A percentile compares a stretch with the other conserved stretches of the same genome.
Evolutionary conservation across 2,797 vertebrate species (phyloP).

Genomic region (Phoxinus dragarum): DNA sequence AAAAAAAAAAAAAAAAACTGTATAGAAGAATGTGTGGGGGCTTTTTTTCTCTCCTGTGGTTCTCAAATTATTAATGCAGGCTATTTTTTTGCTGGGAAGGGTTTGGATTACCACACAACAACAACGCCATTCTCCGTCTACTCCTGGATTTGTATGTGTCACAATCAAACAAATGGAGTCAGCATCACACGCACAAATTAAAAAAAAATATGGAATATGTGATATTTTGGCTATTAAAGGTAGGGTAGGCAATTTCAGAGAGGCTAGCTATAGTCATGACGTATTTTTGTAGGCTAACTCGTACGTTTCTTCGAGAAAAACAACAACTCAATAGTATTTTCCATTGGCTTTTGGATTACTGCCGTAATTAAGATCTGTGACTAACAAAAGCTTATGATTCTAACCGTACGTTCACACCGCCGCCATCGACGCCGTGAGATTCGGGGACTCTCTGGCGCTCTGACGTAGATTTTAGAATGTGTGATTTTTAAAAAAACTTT

Average conservation of each 20-base stretch:
- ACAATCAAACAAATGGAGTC: not conserved
- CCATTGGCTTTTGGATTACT: too few species aligned
- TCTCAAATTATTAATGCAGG: not conserved
- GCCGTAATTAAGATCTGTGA: too few species aligned
- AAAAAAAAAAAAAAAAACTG: constrained; percentile 79
- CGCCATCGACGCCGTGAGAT: too few species aligned
- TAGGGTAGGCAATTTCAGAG: not conserved
- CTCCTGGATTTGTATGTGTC: not conserved
- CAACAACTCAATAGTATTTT: too few species aligned
- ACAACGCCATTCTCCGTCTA: not conserved
- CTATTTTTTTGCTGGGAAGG: not conserved
- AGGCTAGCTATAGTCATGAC: not conserved
- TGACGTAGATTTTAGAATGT: too few species aligned
- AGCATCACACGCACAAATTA: not conserved
- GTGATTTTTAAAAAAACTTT: too few species aligned
- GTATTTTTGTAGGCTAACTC: too few species aligned
- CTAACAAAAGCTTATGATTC: not conserved
- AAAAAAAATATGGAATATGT: not conserved
- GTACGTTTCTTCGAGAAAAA: too few species aligned
- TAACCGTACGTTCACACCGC: too few species aligned
- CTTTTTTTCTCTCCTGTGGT: constrained; percentile 10
- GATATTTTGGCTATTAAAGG: not conserved
- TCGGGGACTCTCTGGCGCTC: too few species aligned
- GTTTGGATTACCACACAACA: too few species aligned
- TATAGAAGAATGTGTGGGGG: constrained; percentile 83